Base-by-base conservation (phyloP, 2,113 vertebrate species). In the Pollimyrus isidori region DNA sequence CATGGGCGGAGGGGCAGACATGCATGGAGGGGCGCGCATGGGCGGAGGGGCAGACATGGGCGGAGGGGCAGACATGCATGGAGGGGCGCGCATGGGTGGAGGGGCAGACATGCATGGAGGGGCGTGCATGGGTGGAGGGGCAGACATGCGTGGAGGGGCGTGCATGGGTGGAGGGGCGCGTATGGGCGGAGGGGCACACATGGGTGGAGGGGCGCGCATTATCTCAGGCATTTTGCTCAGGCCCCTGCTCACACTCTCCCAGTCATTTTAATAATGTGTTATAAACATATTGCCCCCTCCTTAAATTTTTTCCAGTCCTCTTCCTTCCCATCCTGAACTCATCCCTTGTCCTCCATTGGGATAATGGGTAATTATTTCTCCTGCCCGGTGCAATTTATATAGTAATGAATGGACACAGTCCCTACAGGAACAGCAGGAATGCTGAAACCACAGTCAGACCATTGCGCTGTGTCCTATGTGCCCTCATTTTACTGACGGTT, bases 211-310 rank as follows among this genome's bases (percentile, higher is more conserved):
- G 21, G 35, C 35, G 1, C 35, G 1, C 35, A n/a, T 65, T n/a
- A 26, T n/a, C 35, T 30, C 42, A 88, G 58, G 13, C 62, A 69
- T 69, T 30, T 69, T 26, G 30, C 10, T 26, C n/a, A 69, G 11
- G 26, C 62, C 30, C 10, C 62, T 30, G 23, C 80, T 42, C 45
- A 48, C n/a, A 45, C 17, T 21, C 42, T 58, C 30, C 39, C 89
- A 45, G 35, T 94, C 92, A 49, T 93, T 92, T 92, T 95, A 96
- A 95, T 96, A 95, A 96, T 95, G 17, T 21, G 96, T 96, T 96
- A 96, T 97, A 96, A 97, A 96, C 96, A 92, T 95, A 95, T 96
- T 95, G 94, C 96, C 95, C 92, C 95, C 96, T 94, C 94, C 95
- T 94, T 95, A 90, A 91, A 94, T 93, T 92, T 93, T 84, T 84